A percentile compares a stretch with the other conserved stretches of the same genome.
Evolutionary conservation across 2,113 vertebrate species (phyloP).

Genomic region (Pagrus major): DNA sequence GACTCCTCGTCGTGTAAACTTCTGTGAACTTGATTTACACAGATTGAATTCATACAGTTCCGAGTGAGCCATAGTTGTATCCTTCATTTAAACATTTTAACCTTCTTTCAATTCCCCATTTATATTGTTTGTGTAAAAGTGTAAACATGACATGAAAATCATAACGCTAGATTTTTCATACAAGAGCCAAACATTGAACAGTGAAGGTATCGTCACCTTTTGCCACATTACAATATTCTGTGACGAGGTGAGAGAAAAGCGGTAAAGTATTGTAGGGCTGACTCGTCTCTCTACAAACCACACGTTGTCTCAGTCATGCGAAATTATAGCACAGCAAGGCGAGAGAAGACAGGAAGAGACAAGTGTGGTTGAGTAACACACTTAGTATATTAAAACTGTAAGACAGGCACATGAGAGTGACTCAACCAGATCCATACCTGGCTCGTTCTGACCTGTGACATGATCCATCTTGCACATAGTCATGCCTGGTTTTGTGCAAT

Average conservation of each 20-base stretch:
- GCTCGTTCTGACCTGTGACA: slow-evolving; percentile 7
- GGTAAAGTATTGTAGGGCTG: too few species aligned
- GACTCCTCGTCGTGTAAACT: too few species aligned
- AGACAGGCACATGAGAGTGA: not conserved
- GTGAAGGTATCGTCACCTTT: not conserved
- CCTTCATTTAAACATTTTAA: too few species aligned
- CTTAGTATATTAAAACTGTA: not conserved
- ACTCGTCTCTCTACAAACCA: not conserved
- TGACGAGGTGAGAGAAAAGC: too few species aligned
- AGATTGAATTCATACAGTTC: too few species aligned
- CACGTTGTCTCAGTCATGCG: not conserved
- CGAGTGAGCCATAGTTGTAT: too few species aligned
- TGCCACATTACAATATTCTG: not conserved
- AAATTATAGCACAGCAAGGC: not conserved
- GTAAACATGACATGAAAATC: not conserved
- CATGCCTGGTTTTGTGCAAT: slow-evolving; percentile 36
- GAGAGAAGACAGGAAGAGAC: slow-evolving; percentile 2
- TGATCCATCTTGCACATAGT: slow-evolving; percentile 13
- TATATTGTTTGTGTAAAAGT: not conserved
- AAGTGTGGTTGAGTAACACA: not conserved
- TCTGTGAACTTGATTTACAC: too few species aligned
- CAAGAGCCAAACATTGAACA: not conserved
- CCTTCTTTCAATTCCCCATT: not conserved
- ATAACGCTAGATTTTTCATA: not conserved
- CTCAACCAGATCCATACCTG: not conserved